Conservation (phyloP, 1,140 invertebrate genomes). For the Apis laboriosa region DNA sequence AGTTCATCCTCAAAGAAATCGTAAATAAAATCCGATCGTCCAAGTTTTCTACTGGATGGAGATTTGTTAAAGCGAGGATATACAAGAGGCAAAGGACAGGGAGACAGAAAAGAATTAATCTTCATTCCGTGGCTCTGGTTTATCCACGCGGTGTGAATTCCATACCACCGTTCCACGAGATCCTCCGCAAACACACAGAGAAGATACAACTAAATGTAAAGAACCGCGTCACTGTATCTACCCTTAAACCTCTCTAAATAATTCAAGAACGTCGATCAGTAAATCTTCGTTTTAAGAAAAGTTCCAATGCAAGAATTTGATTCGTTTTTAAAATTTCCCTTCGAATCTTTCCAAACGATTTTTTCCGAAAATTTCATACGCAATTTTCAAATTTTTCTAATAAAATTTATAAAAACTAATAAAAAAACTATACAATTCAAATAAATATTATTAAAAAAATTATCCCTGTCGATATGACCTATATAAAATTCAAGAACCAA, state of each 20-base stretch:
- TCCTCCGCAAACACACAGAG: slow-evolving; percentile 9
- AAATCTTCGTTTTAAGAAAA: no score
- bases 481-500: not conserved
- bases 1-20: no score
- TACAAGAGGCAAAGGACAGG: not conserved
- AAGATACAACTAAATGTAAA: slow-evolving; percentile 9
- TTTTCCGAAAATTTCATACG: not conserved
- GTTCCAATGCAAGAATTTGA: no score
- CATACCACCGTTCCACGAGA: slow-evolving; percentile 30
- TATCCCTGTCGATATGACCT: no score
- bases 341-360: not conserved
- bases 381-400: no score
- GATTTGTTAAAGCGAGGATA: not conserved
- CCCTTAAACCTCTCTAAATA: slow-evolving; percentile 22
- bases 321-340: no score
- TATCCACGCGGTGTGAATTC: not conserved
- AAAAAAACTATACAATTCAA: no score
- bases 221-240: slow-evolving; percentile 18
- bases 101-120: not conserved
- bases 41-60: not conserved
- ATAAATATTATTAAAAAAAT: no score
- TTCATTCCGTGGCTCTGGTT: not conserved
- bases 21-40: not conserved
- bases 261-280: not conserved
- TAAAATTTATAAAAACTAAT: not conserved